Conservation (phyloP, 53 echinoderm and acorn worm species). For the Temnopleurus reevesii region DNA sequence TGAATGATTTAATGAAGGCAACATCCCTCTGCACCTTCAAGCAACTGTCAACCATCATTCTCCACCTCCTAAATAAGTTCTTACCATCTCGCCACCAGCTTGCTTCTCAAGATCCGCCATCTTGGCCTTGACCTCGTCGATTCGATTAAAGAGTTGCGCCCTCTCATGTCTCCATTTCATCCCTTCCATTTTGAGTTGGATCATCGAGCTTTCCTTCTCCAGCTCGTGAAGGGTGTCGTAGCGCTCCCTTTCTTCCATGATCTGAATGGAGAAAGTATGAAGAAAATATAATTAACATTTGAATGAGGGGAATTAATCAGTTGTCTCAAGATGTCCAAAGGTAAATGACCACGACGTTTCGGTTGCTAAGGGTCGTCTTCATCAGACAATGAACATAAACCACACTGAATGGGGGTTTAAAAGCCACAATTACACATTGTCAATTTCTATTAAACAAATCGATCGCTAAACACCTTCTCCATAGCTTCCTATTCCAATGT, state of each 20-base stretch:
- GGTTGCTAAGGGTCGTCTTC: too few species aligned
- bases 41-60: too few species aligned
- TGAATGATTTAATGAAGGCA: too few species aligned
- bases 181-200: slow-evolving; percentile 87
- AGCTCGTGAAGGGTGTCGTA: slow-evolving; percentile 65
- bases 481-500: too few species aligned
- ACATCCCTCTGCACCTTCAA: too few species aligned
- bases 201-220: slow-evolving; percentile 79
- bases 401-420: too few species aligned
- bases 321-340: too few species aligned
- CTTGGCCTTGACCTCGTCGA: slow-evolving; percentile 81
- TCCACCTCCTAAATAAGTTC: too few species aligned
- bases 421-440: too few species aligned
- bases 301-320: not conserved
- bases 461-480: too few species aligned
- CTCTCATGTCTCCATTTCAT: slow-evolving; percentile 83
- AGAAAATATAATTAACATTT: not conserved
- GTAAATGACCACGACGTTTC: too few species aligned
- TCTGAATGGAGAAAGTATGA: slow-evolving; percentile 48
- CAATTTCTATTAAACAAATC: too few species aligned
- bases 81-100: slow-evolving; percentile 38
- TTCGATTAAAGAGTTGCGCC: slow-evolving; percentile 71
- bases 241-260: slow-evolving; percentile 69
- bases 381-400: not conserved
- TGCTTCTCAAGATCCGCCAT: slow-evolving; percentile 72